Evolutionary conservation across 2,797 vertebrate genomes (phyloP).

Genomic region (Poeciliopsis paucimaculata): DNA sequence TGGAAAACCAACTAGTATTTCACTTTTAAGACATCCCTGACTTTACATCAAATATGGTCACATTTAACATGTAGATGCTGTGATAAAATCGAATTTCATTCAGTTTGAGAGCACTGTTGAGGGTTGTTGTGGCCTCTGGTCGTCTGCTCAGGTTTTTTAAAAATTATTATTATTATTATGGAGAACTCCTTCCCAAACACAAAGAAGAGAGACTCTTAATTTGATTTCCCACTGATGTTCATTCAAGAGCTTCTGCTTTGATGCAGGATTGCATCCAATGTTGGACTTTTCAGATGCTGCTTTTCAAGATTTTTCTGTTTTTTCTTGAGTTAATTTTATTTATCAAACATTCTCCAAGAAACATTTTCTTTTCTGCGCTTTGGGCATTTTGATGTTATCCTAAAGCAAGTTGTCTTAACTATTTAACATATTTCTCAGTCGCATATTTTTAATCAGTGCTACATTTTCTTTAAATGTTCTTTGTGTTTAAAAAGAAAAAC

Average conservation of each 20-base stretch:
- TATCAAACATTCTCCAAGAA: constrained; percentile 9
- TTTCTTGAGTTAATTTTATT: constrained; percentile 4
- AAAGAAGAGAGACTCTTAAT: constrained; percentile 24
- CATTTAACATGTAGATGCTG: constrained; percentile 11
- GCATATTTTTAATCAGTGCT: constrained; percentile 3
- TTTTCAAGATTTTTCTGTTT: constrained; percentile 5
- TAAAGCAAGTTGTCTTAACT: neutral
- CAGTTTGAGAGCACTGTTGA: constrained; percentile 10
- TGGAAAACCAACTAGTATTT: neutral
- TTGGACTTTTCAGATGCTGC: constrained; percentile 13
- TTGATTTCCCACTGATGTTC: constrained; percentile 22
- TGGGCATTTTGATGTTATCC: neutral
- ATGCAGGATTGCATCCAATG: constrained; percentile 5
- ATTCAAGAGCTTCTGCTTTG: constrained; percentile 27
- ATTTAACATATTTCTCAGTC: neutral
- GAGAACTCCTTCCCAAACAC: constrained; percentile 24
- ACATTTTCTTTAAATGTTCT: neutral
- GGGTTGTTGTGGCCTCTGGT: constrained; percentile 12
- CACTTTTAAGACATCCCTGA: neutral
- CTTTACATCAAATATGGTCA: constrained; percentile 5
- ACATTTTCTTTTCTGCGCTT: constrained; percentile 13
- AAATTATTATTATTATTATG: constrained; percentile 19
- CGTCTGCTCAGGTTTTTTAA: constrained; percentile 1
- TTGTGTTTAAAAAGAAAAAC: constrained; percentile 3
- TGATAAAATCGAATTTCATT: constrained; percentile 35